phyloP scores from a whole-genome alignment of 2,113 vertebrate genomes.

The Platysteira castanea region DNA sequence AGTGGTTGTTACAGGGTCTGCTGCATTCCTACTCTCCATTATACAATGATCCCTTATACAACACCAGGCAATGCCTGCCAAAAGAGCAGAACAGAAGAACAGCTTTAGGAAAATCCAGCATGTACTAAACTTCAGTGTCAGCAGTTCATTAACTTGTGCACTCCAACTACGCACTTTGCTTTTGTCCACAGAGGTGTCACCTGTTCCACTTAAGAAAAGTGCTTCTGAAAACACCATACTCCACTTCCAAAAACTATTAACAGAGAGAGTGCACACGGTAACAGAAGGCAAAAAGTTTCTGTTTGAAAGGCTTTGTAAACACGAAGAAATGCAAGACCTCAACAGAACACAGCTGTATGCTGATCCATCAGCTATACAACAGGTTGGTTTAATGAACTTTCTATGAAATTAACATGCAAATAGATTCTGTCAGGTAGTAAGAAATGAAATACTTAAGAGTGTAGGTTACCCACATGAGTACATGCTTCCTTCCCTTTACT shows the following conservation, averaged over 20 bases:
- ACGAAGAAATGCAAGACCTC: conserved; percentile 53
- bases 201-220: conserved; percentile 64
- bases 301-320: conserved; percentile 60
- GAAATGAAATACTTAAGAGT: neutral
- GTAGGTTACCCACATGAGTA: neutral
- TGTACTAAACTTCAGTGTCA: neutral
- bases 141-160: neutral
- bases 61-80: neutral
- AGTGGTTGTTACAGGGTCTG: neutral
- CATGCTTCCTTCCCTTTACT: neutral
- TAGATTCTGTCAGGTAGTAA: neutral
- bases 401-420: conserved; percentile 18
- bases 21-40: neutral
- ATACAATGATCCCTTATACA: neutral
- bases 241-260: conserved; percentile 51
- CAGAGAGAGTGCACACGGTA: conserved; percentile 53
- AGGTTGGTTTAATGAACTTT: conserved; percentile 65
- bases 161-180: neutral
- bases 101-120: neutral
- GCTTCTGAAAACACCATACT: conserved; percentile 46
- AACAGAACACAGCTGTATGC: conserved; percentile 23
- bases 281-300: conserved; percentile 62
- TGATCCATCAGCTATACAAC: conserved; percentile 43
- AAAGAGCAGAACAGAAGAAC: neutral
- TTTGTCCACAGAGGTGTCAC: conserved; percentile 47